Evolutionary conservation across 2,113 vertebrate genomes (phyloP).

Genomic region (Chitala chitala): DNA sequence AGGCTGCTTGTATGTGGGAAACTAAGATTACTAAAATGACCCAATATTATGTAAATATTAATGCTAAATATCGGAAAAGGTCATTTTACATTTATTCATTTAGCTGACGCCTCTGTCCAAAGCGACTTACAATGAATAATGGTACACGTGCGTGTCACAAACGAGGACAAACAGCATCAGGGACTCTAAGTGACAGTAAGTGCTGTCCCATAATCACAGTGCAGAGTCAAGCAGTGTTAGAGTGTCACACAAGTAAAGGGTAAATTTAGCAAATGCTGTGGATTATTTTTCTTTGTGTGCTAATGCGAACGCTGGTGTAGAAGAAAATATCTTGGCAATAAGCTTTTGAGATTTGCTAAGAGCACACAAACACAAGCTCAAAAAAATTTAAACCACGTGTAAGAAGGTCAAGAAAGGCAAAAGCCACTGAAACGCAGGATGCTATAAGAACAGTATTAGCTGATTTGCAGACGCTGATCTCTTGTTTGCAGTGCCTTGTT

Average conservation of each 20-base stretch:
- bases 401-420: constrained; percentile 73
- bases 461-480: constrained; percentile 75
- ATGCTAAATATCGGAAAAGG: too few species aligned
- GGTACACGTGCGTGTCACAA: too few species aligned
- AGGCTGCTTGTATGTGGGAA: not conserved
- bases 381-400: constrained; percentile 47
- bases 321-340: constrained; percentile 55
- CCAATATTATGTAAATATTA: too few species aligned
- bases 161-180: too few species aligned
- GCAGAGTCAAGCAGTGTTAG: too few species aligned
- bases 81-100: too few species aligned
- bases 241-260: too few species aligned
- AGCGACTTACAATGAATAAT: too few species aligned
- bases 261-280: not conserved
- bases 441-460: too few species aligned
- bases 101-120: too few species aligned
- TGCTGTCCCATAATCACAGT: too few species aligned
- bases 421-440: constrained; percentile 68
- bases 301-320: constrained; percentile 32
- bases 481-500: constrained; percentile 71
- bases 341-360: constrained; percentile 64
- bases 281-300: constrained; percentile 5
- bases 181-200: too few species aligned
- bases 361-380: constrained; percentile 51
- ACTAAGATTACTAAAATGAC: constrained; percentile 18